Evolutionary conservation across 2,797 vertebrate species (phyloP), one percentile per base, ranked within the genome.

Genomic region (Cryptoprocta ferox): DNA sequence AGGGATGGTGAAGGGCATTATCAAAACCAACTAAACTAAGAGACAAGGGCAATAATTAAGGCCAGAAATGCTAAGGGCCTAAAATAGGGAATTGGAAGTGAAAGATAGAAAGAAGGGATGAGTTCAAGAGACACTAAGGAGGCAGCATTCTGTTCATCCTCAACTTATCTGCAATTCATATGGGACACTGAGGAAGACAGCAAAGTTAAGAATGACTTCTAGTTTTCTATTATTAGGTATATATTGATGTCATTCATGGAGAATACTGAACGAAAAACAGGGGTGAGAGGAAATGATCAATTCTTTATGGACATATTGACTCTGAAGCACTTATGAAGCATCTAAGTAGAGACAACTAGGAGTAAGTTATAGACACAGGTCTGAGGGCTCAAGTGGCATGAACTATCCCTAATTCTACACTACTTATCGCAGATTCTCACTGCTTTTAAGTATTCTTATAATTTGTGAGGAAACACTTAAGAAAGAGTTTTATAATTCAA

Each of bases 21-120:
- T 35, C n/a, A 50, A 91, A 81, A 94, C 73, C 71, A 82, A 37
- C 84, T 32, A 80, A 89, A 89, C 30, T 24, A 80, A 90, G 66
- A 66, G 37, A 73, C 2, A 39, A 35, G 24, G 21, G 10, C 26
- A 89, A 91, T 56, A 94, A 48, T 28, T 80, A 96, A 61, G 81
- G 80, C 39, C 75, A 89, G 80, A 96, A 89, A 94, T 35, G 45
- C 16, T 48, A 80, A 92, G 26, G 30, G 30, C 37, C n/a, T 84
- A 66, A 73, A 37, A 37, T 11, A 85, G n/a, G 24, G 18, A 89
- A 80, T 1, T 68, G 14, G 48, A 81, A 61, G 18, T 35, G 48
- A 93, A 93, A 71, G 30, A 81, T 16, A 30, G 42, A 78, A 24
- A 68, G n/a, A 76, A 89, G 28, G n/a, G 30, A 86, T 63, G 35